Base-by-base conservation (phyloP, 2,888 invertebrate species). In the Drosophila algonquin region DNA sequence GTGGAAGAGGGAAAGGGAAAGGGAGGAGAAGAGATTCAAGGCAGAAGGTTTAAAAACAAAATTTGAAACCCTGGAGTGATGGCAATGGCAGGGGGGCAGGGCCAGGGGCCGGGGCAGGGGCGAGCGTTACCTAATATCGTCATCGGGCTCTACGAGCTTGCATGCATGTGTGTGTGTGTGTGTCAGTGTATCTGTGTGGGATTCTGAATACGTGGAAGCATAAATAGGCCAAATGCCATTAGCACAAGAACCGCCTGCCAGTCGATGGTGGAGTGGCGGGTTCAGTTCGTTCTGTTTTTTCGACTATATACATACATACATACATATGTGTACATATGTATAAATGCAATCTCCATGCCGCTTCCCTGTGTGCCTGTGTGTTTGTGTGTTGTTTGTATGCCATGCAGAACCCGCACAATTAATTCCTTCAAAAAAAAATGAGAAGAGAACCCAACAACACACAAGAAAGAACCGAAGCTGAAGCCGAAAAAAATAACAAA, bases 151-250 rank as follows among this genome's bases (percentile, higher is more conserved):
- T 40, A 61, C 46, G 50, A 24, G 5, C 24, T 5, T 24, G 59
- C 47, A 40, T 46, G 60, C 40, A 46, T 51, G 55, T 57, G 60
- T 45, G 48, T 51, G 55, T 57, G 54, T 54, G 12, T 32, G 40
- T 32, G 18, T 18, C 18, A 18, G 18, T 18, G 14, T 51, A 14
- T 59, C 27, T 45, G 18, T 52, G 52, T 52, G 52, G 44, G 52
- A 27, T 51, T 40, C 30, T 14, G 58, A 83, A 84, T 86, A 84
- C 89, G 75, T 85, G 87, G 91, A 90, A 90, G 69, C 80, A 74
- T 90, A 90, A 90, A 81, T 90, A 90, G 90, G 90, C 90, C 90
- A 90, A 90, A 90, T 90, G 90, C 89, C 91, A 90, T 89, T 81
- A 90, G 82, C 87, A 89, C 63, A 56, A 63, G 45, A 72, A 18